phyloP scores from a whole-genome alignment of 2,113 vertebrate species.

The Paedocypris sp. region DNA sequence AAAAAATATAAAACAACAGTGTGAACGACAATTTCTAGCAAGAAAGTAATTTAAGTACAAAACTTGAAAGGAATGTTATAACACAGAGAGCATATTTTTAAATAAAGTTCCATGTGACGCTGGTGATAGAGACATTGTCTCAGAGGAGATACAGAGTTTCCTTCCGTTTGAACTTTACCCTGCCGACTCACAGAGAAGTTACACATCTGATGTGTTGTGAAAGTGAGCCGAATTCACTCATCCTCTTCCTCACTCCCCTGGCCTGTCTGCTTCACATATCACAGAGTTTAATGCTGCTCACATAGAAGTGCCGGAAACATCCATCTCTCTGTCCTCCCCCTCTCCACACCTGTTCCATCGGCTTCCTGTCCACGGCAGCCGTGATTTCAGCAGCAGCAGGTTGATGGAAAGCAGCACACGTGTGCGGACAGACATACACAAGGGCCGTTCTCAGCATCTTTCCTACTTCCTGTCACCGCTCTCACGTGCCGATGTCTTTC shows the following conservation, averaged over 20 bases:
- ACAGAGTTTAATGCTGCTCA: conserved; percentile 25
- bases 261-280: conserved; percentile 12
- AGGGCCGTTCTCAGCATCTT: neutral
- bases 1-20: too few species aligned
- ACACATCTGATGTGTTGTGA: neutral
- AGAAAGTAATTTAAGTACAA: too few species aligned
- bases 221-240: conserved; percentile 3
- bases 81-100: too few species aligned
- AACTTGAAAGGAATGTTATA: too few species aligned
- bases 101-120: too few species aligned
- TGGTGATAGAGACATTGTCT: too few species aligned
- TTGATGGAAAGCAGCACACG: conserved; percentile 33
- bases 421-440: neutral
- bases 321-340: conserved; percentile 19
- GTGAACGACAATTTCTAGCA: too few species aligned
- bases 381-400: conserved; percentile 19
- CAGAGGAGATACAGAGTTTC: too few species aligned
- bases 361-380: conserved; percentile 8
- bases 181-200: neutral
- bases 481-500: neutral
- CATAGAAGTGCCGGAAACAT: conserved; percentile 19
- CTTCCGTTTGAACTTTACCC: too few species aligned
- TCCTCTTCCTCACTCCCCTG: neutral
- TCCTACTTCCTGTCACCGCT: neutral
- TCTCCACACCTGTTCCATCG: conserved; percentile 34